Base-by-base conservation (phyloP, 2,797 vertebrate species). In the Sardinella longiceps region DNA sequence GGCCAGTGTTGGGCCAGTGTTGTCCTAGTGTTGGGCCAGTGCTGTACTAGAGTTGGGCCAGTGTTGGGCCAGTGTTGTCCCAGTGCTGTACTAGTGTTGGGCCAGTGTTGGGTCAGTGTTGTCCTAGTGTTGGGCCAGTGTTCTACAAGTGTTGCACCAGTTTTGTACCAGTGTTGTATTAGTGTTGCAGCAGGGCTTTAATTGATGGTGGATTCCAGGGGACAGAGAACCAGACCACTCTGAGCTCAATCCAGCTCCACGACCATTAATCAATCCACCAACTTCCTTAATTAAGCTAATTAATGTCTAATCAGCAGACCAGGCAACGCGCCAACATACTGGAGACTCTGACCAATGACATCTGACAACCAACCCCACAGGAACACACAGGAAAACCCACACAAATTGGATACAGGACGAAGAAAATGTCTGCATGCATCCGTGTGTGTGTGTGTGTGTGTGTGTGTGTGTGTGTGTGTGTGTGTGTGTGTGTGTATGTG, bases 211-310 rank as follows among this genome's bases (percentile, higher is more conserved):
- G 43, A 33, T 70, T 63, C 53, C 4, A 39, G 70, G 51, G 81
- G 14, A 46, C 58, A 85, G 18, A 84, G 80, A 90, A 90, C 89
- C 91, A 91, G 92, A 90, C 91, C 92, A 92, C 89, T 92, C 88
- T 84, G 4, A 30, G 28, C 63, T 90, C 92, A 50, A 60, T 58
- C 60, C 46, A 50, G n/a, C 56, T 81, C 83, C 74, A 81, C 93
- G 95, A 93, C 93, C 33, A 94, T 94, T 95, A 94, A 95, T 95
- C 94, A 95, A 94, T 95, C 94, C 94, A 94, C 92, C 88, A 91
- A 90, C 93, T 94, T 92, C 91, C 92, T 93, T 93, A 92, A 94
- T 91, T 82, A 91, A 90, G 88, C 92, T 94, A 94, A 95, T 95
- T 94, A 94, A 93, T 50, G 37, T 87, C 89, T 94, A 93, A 95